A percentile compares a stretch with the other conserved stretches of the same genome.
These are phyloP conservation scores for Gopherus flavomarginatus DNA, from an alignment of 2,113 vertebrate species.

Conservation along the genomic window DNA sequence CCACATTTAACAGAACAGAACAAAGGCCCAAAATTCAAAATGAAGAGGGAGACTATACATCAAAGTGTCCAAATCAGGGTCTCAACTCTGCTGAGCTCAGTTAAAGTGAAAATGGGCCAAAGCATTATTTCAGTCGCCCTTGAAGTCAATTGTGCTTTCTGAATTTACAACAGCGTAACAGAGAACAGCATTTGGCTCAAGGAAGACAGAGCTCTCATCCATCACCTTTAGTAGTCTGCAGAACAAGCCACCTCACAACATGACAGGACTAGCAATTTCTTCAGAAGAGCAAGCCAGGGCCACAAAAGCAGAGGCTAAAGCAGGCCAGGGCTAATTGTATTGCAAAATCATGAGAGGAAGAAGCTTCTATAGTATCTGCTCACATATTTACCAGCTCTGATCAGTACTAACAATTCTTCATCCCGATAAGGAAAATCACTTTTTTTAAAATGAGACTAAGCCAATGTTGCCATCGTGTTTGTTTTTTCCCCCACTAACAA, in stretches of 20 bases:
- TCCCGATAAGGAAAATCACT: not conserved
- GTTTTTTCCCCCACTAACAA: not conserved
- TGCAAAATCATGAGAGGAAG: not conserved
- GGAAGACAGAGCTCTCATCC: not conserved
- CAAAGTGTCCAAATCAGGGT: conserved; percentile 3
- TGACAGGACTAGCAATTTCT: not conserved
- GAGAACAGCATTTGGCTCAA: not conserved
- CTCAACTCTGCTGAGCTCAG: not conserved
- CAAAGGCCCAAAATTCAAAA: not conserved
- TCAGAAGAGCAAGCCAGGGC: conserved; percentile 48
- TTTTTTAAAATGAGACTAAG: not conserved
- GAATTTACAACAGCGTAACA: not conserved
- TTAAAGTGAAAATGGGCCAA: not conserved
- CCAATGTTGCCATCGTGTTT: not conserved
- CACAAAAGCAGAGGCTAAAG: conserved; percentile 29
- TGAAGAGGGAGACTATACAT: not conserved
- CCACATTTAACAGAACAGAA: conserved; percentile 11
- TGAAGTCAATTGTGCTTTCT: conserved; percentile 10
- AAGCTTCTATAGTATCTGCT: not conserved
- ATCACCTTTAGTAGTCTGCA: not conserved
- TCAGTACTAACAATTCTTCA: not conserved
- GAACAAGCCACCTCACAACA: not conserved
- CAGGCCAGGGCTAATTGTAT: fast-evolving
- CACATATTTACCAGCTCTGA: not conserved
- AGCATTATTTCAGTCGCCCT: not conserved